Evolutionary conservation across 2,797 vertebrate genomes (phyloP), one percentile per base, ranked within the genome.

Genomic region (Nasua narica): DNA sequence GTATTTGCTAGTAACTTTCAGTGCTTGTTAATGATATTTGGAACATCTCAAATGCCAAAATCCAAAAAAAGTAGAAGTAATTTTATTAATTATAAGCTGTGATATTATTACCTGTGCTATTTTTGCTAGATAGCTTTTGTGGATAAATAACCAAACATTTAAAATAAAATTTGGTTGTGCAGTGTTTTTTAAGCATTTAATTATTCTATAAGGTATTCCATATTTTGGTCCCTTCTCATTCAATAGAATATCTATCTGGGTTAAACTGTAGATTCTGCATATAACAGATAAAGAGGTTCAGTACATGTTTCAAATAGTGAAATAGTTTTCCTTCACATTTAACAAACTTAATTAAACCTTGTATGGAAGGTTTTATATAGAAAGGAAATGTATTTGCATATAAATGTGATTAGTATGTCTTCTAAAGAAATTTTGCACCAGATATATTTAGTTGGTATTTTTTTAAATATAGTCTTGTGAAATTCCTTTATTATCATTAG

Each of bases 41-140:
- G 16, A 37, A 69, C 1, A 65, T 62, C 74, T 76, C 43, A 86
- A 62, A 91, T 77, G 4, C 3, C 14, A 18, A 88, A 69, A 87
- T 82, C 16, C 6, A 77, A 79, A 78, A 62, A 76, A 65, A 27
- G 1, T 65, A 76, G 11, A 43, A 14, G 7, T 23, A 43, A 74
- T 91, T 92, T 74, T 82, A 89, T 76, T 84, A 87, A 77, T 93
- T 40, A 72, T 85, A 62, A 91, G 13, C 54, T 74, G 21, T 65
- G 72, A 52, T 46, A 54, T 69, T 72, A 32, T 90, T 74, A 72
- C 2, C 10, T 11, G 27, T 11, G 74, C 72, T 91, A 6, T 13
- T 87, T 94, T 79, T 87, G 40, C 7, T 85, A 72, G 18, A 60
- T 76, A 86, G 16, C 6, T 52, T 3, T 46, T 84, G 1, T 50